Percentiles rank a stretch among this genome's conserved stretches.
These are phyloP conservation scores for Brachyopa scutellaris DNA, from an alignment of 2,888 invertebrate genomes.

Conservation along the genomic window DNA sequence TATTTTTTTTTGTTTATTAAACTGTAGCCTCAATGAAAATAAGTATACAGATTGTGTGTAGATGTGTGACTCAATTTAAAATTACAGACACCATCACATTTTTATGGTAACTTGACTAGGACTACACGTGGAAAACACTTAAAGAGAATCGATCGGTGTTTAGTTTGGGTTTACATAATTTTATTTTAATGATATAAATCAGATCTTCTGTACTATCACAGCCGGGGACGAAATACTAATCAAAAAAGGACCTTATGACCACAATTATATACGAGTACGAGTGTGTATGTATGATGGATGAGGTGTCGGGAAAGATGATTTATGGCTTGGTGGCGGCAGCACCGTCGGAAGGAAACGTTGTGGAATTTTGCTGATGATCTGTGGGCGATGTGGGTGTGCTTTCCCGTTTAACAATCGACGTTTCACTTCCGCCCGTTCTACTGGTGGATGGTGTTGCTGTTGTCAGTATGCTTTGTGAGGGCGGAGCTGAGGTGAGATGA, in stretches of 20 bases:
- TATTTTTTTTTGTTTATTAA: conserved; percentile 25
- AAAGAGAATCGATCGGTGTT: conserved; percentile 43
- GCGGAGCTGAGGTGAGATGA: conserved; percentile 78
- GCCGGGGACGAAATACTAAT: conserved; percentile 80
- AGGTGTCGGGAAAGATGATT: not conserved
- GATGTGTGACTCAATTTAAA: not conserved
- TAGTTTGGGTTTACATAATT: conserved; percentile 34
- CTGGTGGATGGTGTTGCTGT: conserved; percentile 35
- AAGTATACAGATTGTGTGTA: conserved; percentile 30
- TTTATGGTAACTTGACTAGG: conserved; percentile 45
- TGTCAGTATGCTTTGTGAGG: conserved; percentile 58
- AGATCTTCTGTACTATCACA: conserved; percentile 79
- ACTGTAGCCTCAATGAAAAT: conserved; percentile 57
- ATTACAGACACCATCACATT: too few species aligned
- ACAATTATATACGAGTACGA: too few species aligned
- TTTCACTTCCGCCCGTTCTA: conserved; percentile 27
- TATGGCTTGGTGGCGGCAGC: conserved; percentile 47
- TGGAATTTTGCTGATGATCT: conserved; percentile 61
- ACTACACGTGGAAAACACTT: conserved; percentile 53
- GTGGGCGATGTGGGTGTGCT: conserved; percentile 41
- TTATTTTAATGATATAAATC: conserved; percentile 45
- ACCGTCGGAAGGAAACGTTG: conserved; percentile 49
- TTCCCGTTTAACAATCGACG: conserved; percentile 34
- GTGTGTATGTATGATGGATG: too few species aligned
- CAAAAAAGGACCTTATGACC: conserved; percentile 47